A percentile compares a stretch with the other conserved stretches of the same genome.
phyloP scores from a whole-genome alignment of 2,113 vertebrate species.

The Danio rerio region GRCz12tu NC_133199.1:30589501-30590000 shows the following conservation, averaged over 20 bases:
- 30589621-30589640: constrained; percentile 10
- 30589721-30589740: constrained; percentile 6
- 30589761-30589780: background rate
- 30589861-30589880: constrained; percentile 31
- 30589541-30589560: background rate
- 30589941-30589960: background rate
- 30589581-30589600: background rate
- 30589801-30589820: background rate
- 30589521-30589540: background rate
- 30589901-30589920: background rate
- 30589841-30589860: background rate
- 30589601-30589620: background rate
- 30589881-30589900: background rate
- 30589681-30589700: background rate
- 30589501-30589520: background rate
- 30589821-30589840: background rate
- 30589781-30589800: background rate
- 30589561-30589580: constrained; percentile 14
- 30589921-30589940: background rate
- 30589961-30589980: background rate
- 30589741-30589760: background rate
- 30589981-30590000: background rate
- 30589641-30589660: background rate
- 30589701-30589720: background rate
- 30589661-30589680: background rate